Percentiles rank a stretch among this genome's conserved stretches.
Evolutionary conservation across 2,888 invertebrate species (phyloP).

Genomic region (Automeris io): DNA sequence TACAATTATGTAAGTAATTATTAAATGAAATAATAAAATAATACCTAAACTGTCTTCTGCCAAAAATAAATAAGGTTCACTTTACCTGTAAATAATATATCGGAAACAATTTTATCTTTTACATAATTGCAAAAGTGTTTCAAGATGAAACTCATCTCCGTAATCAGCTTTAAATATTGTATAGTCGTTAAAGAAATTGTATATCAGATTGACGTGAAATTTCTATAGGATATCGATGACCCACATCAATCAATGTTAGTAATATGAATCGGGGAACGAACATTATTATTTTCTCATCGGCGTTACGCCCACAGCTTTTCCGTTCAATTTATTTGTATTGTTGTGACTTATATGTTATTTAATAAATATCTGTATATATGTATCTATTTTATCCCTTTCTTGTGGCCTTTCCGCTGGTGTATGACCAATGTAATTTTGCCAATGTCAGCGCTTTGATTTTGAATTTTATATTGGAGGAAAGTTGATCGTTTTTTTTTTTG

Average conservation of each 20-base stretch:
- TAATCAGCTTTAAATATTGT: neutral
- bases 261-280: conserved; percentile 17
- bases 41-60: too few species aligned
- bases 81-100: too few species aligned
- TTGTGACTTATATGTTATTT: too few species aligned
- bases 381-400: neutral
- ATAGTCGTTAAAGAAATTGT: conserved; percentile 12
- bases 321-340: too few species aligned
- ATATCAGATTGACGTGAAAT: conserved; percentile 17
- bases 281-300: neutral
- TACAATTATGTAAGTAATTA: too few species aligned
- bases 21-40: too few species aligned
- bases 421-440: too few species aligned
- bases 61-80: too few species aligned
- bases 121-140: too few species aligned
- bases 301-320: neutral
- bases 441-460: neutral
- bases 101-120: too few species aligned
- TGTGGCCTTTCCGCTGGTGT: neutral
- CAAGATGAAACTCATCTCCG: neutral
- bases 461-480: too few species aligned
- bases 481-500: too few species aligned
- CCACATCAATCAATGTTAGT: conserved; percentile 19
- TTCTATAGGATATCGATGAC: conserved; percentile 30
- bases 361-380: neutral